Evolutionary conservation across 2,113 vertebrate species (phyloP), one percentile per base, ranked within the genome.

Genomic region (Podiceps cristatus): DNA sequence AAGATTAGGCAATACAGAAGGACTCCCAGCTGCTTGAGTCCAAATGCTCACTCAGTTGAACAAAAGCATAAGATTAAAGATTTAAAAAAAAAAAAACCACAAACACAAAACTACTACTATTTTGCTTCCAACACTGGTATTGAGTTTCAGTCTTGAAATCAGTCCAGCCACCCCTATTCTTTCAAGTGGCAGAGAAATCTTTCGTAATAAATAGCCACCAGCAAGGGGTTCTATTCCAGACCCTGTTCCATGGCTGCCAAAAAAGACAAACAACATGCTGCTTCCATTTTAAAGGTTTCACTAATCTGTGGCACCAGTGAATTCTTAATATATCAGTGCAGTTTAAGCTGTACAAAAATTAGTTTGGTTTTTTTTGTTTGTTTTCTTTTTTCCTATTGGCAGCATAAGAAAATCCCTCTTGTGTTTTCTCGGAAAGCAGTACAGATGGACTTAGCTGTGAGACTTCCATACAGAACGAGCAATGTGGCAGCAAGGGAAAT

Each of bases 401-500:
- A 88, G 49, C 33, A 31, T 6, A 49, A 55, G 76, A 75, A 29
- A 42, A 78, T 40, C 33, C 40, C 78, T 79, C 49, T 45, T 59
- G 67, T 25, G 45, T 6, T 71, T 31, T 53, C 77, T 86, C 9
- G 0, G 77, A 58, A 76, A 69, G 60, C 91, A 95, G 81, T 63
- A 72, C 0, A 9, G 63, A 52, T 24, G 69, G 40, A 42, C 69
- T 82, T 63, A 37, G 58, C 90, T 55, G 85, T 55, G 82, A 89
- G 83, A 28, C 18, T 37, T 42, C 49, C 56, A 27, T 19, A 42
- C 53, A 81, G 60, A 55, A 66, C 2, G 2, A 90, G 58, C 2
- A 55, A 90, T 47, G 59, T 50, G 90, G 72, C 79, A 95, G 88
- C 78, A 84, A 67, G 67, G 35, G 89, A 81, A 96, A 91, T 78